Evolutionary conservation across 1,140 invertebrate genomes (phyloP).

Genomic region (Bombus balteatus): DNA sequence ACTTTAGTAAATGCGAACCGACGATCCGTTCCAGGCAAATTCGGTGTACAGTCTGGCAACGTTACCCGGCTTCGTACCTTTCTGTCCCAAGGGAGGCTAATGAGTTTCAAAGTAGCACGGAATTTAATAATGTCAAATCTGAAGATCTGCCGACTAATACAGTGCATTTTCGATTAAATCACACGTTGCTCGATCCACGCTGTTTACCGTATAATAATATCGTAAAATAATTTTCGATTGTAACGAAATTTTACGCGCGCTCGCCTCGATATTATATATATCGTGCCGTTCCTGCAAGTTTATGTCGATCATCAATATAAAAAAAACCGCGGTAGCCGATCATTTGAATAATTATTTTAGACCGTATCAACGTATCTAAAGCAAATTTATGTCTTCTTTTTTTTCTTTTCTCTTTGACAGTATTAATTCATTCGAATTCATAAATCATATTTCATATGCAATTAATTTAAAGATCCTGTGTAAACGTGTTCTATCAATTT

Average conservation of each 20-base stretch:
- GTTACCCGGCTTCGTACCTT: background rate
- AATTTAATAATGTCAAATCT: slow-evolving; percentile 20
- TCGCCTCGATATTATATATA: no score
- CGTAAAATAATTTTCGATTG: background rate
- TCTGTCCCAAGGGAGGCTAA: background rate
- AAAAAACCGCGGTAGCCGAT: background rate
- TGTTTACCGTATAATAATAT: background rate
- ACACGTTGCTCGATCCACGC: background rate
- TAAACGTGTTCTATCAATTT: background rate
- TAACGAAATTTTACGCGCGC: background rate
- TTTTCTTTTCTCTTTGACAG: fast-evolving
- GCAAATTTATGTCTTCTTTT: background rate
- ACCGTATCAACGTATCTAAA: background rate
- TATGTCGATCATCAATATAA: background rate
- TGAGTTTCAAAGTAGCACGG: background rate
- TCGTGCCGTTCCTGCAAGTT: background rate
- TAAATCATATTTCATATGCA: background rate
- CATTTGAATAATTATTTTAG: background rate
- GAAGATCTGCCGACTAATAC: background rate
- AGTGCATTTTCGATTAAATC: background rate
- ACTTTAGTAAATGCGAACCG: background rate
- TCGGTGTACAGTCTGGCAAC: background rate
- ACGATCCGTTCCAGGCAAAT: background rate
- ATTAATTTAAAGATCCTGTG: background rate
- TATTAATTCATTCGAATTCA: background rate